Conservation (phyloP, 2,888 invertebrate species). For the Netelia inedita region DNA sequence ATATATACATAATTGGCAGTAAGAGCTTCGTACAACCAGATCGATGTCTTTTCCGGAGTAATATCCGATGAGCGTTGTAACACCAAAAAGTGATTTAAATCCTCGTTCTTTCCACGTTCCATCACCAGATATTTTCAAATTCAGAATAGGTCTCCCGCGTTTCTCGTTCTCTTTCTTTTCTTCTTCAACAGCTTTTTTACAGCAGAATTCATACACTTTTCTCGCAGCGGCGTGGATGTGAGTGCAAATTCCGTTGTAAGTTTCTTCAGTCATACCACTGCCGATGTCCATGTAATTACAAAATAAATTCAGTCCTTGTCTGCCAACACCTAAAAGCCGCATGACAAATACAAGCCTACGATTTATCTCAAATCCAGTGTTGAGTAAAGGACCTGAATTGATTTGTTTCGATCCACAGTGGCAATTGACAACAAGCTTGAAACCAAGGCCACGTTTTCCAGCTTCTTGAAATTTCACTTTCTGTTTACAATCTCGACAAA, state of each 20-base stretch:
- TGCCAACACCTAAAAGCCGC: no score
- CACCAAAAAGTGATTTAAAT: no score
- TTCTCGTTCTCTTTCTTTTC: constrained; percentile 60
- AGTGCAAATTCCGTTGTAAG: no score
- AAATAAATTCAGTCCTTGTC: no score
- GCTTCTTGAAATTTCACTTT: constrained; percentile 69
- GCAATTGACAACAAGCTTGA: constrained; percentile 69
- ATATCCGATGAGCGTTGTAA: no score
- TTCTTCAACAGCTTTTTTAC: constrained; percentile 61
- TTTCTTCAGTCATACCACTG: no score
- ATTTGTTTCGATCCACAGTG: constrained; percentile 68
- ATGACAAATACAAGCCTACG: no score
- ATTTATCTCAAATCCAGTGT: no score
- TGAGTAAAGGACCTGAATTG: no score
- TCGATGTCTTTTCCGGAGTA: constrained; percentile 67
- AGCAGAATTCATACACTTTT: no score
- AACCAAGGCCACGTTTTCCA: constrained; percentile 70
- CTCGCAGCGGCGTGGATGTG: no score
- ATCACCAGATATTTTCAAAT: constrained; percentile 36
- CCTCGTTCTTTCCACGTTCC: constrained; percentile 54
- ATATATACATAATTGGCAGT: constrained; percentile 40
- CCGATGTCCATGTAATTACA: no score
- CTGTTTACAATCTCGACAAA: constrained; percentile 65
- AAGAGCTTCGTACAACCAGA: constrained; percentile 50
- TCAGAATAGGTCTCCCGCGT: constrained; percentile 36